phyloP scores from a whole-genome alignment of 2,113 vertebrate genomes.

The Halcyon malimbica region DNA sequence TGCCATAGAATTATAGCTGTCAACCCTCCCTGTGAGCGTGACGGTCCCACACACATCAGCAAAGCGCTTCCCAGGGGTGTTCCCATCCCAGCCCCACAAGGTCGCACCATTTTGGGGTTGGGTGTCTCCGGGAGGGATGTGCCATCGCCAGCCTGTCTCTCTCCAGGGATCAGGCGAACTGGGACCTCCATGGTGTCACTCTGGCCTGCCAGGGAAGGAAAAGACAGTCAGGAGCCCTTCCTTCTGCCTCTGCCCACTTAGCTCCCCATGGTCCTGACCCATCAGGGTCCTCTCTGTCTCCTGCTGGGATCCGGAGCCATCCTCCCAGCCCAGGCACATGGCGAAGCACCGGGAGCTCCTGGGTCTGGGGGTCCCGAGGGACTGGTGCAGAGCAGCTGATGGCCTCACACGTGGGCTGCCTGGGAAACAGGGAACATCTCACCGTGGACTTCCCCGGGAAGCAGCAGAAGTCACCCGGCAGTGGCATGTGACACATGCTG shows the following conservation, averaged over 20 bases:
- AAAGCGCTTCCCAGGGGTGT: not conserved
- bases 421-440: not conserved
- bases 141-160: conserved; percentile 96
- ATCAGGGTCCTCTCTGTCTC: too few species aligned
- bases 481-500: fast-evolving
- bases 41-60: fast-evolving
- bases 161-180: conserved; percentile 86
- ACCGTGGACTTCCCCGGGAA: not conserved
- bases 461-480: not conserved
- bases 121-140: conserved; percentile 97
- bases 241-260: not conserved
- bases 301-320: fast-evolving
- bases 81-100: not conserved
- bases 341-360: fast-evolving
- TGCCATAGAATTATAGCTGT: not conserved
- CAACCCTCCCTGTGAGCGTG: not conserved
- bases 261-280: fast-evolving
- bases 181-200: conserved; percentile 84
- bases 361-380: fast-evolving
- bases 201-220: conserved; percentile 55
- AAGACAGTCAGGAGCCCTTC: not conserved
- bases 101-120: conserved; percentile 90
- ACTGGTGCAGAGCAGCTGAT: fast-evolving
- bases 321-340: not conserved
- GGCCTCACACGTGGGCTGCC: fast-evolving